Conservation (phyloP, 2,888 invertebrate genomes). For the Acanthosepion pharaonis region DNA sequence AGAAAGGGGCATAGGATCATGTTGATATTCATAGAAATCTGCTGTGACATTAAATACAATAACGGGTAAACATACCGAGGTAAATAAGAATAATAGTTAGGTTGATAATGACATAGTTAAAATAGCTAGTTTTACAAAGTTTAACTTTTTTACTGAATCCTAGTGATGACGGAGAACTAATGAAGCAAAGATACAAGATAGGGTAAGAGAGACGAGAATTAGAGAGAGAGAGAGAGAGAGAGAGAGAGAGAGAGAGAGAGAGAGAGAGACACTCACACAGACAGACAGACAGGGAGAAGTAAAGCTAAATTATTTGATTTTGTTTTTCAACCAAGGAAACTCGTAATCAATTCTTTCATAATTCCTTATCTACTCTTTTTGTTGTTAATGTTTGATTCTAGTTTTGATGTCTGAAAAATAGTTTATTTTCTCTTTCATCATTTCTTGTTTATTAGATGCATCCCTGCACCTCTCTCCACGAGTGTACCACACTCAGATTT, state of each 20-base stretch:
- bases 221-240: neutral
- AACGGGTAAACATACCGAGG: neutral
- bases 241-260: neutral
- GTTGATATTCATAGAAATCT: too few species aligned
- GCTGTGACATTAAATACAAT: too few species aligned
- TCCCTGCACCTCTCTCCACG: neutral
- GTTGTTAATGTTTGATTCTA: neutral
- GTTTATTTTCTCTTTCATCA: neutral
- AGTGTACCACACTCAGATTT: neutral
- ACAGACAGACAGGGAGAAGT: slow-evolving; percentile 47
- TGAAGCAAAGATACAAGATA: neutral
- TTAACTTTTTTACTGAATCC: too few species aligned
- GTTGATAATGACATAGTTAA: too few species aligned
- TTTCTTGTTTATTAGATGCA: neutral
- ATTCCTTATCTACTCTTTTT: too few species aligned
- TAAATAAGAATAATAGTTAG: neutral
- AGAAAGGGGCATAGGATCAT: neutral
- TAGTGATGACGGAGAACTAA: neutral
- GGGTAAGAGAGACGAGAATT: neutral
- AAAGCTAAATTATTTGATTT: neutral
- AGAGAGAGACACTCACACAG: slow-evolving; percentile 41
- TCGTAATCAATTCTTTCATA: too few species aligned
- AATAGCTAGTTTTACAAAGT: too few species aligned
- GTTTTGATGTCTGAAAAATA: neutral
- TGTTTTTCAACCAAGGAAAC: too few species aligned